phyloP scores from a whole-genome alignment of 2,113 vertebrate species.

The Choloepus hoffmanni region DNA sequence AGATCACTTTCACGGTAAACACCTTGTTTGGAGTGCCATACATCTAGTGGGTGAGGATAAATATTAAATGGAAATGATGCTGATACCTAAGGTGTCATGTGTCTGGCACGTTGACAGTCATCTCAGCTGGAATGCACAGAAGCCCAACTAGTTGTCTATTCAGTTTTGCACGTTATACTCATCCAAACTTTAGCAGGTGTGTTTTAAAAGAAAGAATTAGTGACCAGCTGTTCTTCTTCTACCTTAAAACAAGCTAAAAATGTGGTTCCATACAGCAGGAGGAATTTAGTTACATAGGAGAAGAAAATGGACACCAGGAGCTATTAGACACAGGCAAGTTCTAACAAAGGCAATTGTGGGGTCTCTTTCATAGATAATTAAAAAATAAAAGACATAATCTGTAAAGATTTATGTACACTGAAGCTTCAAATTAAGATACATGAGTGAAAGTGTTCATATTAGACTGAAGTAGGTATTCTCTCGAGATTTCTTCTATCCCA shows the following conservation, averaged over 20 bases:
- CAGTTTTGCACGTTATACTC: neutral
- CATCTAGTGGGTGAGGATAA: neutral
- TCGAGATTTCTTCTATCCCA: neutral
- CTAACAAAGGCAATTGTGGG: neutral
- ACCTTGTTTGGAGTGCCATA: neutral
- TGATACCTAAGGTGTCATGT: neutral
- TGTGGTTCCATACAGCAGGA: neutral
- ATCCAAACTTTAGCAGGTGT: neutral
- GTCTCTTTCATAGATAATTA: neutral
- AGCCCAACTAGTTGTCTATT: neutral
- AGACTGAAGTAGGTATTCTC: neutral
- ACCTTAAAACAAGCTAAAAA: neutral
- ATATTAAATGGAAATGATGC: neutral
- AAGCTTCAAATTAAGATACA: neutral
- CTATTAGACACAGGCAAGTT: neutral
- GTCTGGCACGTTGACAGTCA: neutral
- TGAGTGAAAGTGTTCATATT: neutral
- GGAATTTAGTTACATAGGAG: neutral
- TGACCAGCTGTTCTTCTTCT: neutral
- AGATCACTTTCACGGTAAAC: slow-evolving; percentile 48
- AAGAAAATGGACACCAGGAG: fast-evolving
- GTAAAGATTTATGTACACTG: neutral
- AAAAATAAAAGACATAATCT: neutral
- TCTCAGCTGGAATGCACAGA: neutral
- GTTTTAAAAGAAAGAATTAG: slow-evolving; percentile 14